Base-by-base conservation (phyloP, 2,113 vertebrate genomes). In the Anguilla rostrata region DNA sequence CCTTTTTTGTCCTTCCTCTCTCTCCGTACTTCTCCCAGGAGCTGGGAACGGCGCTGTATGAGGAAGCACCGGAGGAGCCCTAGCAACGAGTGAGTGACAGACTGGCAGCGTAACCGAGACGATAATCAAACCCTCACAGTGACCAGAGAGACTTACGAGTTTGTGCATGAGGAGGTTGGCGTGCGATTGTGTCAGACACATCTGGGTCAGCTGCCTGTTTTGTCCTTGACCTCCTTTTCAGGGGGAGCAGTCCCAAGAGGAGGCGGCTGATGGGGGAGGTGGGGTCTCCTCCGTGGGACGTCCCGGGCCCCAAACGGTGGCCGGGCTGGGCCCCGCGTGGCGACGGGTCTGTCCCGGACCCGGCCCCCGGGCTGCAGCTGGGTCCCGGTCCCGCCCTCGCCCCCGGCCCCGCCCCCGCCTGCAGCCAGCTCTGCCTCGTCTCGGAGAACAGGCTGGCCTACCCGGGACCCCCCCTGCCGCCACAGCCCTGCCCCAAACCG, bases 161-260 rank as follows among this genome's bases (percentile, higher is more conserved):
- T 9, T 6, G 43, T 53, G 49, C 49, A 11, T 14, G 11, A 53
- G 11, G 43, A 8, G 43, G 43, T 46, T 53, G 11, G 49, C 0
- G 43, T 53, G 49, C 8, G 49, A 53, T 53, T 14, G 49, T 14
- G 8, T 53, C 49, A 53, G 49, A 14, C 49, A 12, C 1, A 53
- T 53, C 49, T 53, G 49, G 49, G 49, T 53, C 49, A 14, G 12
- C 49, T 53, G 49, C 11, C 18, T 3, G 3, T 66, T 66, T 26
- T 66, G 60, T 78, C 71, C 3, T 14, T 29, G 53, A 63, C 15
- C 53, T 43, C 11, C 78, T 2, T 18, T 82, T 41, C 89, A 96
- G 95, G 89, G 94, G 90, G 66, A 95, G 93, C 89, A 93, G 92
- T 88, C 92, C 94, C 39, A 96, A 96, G 92, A 93, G 91, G 81